These are phyloP conservation scores for Hirtodrosophila alboralis DNA, from an alignment of 2,888 invertebrate species.

Conservation along the genomic window DNA sequence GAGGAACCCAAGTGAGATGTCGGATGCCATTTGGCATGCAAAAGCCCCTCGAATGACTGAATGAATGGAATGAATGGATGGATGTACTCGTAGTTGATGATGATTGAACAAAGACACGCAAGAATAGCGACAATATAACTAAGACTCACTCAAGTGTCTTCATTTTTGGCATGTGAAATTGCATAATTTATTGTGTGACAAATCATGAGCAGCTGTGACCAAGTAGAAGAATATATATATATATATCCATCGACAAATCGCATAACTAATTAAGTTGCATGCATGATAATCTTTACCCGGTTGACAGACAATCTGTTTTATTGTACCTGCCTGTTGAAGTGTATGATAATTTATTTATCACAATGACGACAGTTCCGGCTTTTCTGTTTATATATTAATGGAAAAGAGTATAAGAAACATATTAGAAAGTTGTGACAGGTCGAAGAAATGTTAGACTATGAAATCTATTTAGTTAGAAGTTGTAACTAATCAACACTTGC, in stretches of 20 bases:
- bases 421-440: constrained; percentile 23
- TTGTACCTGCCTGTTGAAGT: constrained; percentile 30
- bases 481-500: neutral
- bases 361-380: constrained; percentile 26
- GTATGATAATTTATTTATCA: constrained; percentile 51
- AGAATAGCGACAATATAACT: constrained; percentile 43
- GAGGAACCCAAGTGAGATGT: constrained; percentile 39
- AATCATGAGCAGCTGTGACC: constrained; percentile 59
- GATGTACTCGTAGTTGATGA: constrained; percentile 53
- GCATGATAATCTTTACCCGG: constrained; percentile 40
- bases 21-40: constrained; percentile 63
- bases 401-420: constrained; percentile 4
- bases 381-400: constrained; percentile 34
- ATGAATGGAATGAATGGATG: constrained; percentile 19
- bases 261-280: constrained; percentile 60
- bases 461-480: constrained; percentile 9
- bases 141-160: constrained; percentile 53
- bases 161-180: constrained; percentile 74
- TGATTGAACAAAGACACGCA: constrained; percentile 76
- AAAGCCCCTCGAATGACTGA: constrained; percentile 41
- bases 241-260: constrained; percentile 22
- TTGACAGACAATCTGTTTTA: constrained; percentile 31
- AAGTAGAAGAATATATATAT: neutral
- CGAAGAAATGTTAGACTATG: neutral
- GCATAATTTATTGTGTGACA: constrained; percentile 79